phyloP scores from a whole-genome alignment of 35 echinoderm and acorn worm species.

The Lytechinus variegatus region DNA sequence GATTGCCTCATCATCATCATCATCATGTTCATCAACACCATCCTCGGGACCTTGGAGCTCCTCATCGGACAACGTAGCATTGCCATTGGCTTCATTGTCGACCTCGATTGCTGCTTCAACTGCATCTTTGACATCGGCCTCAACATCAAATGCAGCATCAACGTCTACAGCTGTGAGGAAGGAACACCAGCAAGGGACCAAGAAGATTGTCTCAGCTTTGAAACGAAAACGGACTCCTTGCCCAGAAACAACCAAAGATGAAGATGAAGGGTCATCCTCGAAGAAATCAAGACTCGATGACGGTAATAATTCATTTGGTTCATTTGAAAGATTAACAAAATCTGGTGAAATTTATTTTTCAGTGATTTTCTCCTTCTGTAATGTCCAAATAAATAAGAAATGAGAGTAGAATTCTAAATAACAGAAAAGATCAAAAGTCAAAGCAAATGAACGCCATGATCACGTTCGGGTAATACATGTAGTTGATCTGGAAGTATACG shows the following conservation, averaged over 20 bases:
- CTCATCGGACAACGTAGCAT: not conserved
- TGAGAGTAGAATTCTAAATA: too few species aligned
- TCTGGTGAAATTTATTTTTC: too few species aligned
- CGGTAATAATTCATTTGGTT: not conserved
- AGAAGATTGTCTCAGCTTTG: conserved; percentile 6
- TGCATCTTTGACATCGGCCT: too few species aligned
- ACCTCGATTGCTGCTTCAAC: not conserved
- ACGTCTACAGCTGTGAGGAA: not conserved
- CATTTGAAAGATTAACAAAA: too few species aligned
- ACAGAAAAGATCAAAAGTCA: too few species aligned
- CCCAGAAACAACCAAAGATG: not conserved
- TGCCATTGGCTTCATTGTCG: not conserved
- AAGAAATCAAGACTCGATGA: conserved; percentile 25
- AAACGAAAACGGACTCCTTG: conserved; percentile 14
- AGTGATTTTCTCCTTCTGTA: too few species aligned
- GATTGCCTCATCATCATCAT: conserved; percentile 5
- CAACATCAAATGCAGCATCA: not conserved
- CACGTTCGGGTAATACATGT: too few species aligned
- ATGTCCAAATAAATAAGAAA: too few species aligned
- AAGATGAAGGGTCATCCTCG: not conserved
- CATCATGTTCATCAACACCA: not conserved
- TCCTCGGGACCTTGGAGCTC: not conserved
- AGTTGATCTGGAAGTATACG: not conserved
- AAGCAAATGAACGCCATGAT: too few species aligned
- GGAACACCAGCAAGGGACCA: conserved; percentile 7